phyloP scores from a whole-genome alignment of 2,113 vertebrate genomes.

The Steatornis caripensis region DNA sequence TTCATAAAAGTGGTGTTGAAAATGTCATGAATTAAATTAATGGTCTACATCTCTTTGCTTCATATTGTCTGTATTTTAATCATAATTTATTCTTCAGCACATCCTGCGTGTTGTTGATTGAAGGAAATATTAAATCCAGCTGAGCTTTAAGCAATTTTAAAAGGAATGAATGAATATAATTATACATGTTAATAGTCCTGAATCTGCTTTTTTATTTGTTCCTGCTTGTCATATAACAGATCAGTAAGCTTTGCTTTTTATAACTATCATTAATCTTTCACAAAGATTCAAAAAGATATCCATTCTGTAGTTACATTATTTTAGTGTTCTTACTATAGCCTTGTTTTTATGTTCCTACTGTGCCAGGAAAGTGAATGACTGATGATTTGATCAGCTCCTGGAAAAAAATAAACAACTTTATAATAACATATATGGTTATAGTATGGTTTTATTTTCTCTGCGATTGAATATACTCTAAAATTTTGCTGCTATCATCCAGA shows the following conservation, averaged over 20 bases:
- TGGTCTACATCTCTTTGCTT: constrained; percentile 49
- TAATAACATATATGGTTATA: background rate
- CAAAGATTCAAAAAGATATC: background rate
- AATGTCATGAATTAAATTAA: constrained; percentile 69
- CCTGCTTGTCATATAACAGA: constrained; percentile 34
- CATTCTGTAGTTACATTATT: background rate
- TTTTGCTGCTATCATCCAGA: background rate
- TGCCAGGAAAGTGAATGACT: background rate
- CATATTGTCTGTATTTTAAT: constrained; percentile 64
- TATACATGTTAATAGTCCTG: constrained; percentile 52
- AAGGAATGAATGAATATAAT: constrained; percentile 62
- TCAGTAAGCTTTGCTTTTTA: constrained; percentile 36
- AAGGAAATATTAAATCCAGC: constrained; percentile 66
- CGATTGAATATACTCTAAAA: background rate
- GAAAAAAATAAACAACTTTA: background rate
- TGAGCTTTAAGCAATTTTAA: constrained; percentile 64
- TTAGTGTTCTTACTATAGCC: background rate
- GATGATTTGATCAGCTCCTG: background rate
- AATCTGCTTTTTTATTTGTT: constrained; percentile 57
- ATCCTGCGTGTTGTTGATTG: constrained; percentile 61
- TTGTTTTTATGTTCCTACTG: background rate
- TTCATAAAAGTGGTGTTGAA: constrained; percentile 60
- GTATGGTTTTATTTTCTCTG: background rate
- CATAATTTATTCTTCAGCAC: constrained; percentile 63
- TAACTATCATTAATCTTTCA: constrained; percentile 35